Percentiles rank a stretch among this genome's conserved stretches.
phyloP scores from a whole-genome alignment of 2,113 vertebrate species.

The Agelaius tricolor region DNA sequence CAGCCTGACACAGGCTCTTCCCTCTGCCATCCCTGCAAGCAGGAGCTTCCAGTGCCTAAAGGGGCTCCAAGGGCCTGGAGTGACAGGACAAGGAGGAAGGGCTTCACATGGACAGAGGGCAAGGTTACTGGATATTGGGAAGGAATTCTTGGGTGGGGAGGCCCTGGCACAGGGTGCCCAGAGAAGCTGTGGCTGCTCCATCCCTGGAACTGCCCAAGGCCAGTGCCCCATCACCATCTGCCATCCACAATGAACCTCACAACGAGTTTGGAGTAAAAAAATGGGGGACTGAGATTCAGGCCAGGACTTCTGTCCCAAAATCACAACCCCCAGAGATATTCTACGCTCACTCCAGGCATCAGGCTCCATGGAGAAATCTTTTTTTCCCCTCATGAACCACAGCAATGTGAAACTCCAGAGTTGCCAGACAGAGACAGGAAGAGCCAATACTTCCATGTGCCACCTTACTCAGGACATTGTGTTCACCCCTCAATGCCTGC shows the following conservation, averaged over 20 bases:
- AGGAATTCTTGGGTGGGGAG: neutral
- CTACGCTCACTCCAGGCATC: neutral
- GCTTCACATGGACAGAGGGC: neutral
- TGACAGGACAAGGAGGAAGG: neutral
- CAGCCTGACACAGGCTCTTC: neutral
- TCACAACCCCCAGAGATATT: neutral
- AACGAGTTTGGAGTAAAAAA: accelerated
- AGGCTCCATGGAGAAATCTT: neutral
- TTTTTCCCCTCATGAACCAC: neutral
- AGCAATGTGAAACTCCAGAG: neutral
- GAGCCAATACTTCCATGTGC: neutral
- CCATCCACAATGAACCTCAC: neutral
- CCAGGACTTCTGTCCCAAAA: neutral
- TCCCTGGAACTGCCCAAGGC: neutral
- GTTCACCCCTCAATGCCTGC: neutral
- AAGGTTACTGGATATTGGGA: neutral
- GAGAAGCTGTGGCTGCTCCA: neutral
- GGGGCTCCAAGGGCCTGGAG: neutral
- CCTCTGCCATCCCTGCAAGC: neutral
- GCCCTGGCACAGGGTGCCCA: neutral
- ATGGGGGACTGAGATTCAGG: neutral
- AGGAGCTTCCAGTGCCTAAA: neutral
- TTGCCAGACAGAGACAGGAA: accelerated
- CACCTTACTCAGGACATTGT: accelerated
- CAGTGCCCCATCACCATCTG: neutral